Conservation (phyloP, 2,888 invertebrate genomes). For the Xestia sexstrigata region DNA sequence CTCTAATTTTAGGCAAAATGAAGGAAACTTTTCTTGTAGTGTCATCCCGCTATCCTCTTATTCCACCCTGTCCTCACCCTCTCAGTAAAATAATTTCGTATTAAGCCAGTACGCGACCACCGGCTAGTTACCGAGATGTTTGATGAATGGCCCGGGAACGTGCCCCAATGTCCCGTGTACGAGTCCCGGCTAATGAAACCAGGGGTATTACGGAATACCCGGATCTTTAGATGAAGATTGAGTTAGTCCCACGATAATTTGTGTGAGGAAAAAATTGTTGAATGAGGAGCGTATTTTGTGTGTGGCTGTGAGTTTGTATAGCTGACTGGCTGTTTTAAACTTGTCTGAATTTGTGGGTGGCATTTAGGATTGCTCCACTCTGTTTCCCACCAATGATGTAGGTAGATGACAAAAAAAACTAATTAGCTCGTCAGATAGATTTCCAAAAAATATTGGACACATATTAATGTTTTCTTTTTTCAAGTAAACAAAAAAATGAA, state of each 20-base stretch:
- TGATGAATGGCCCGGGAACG: conserved; percentile 54
- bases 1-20: background rate
- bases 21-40: too few species aligned
- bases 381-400: too few species aligned
- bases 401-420: too few species aligned
- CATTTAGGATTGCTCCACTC: background rate
- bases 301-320: background rate
- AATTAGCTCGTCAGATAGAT: too few species aligned
- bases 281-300: background rate
- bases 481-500: too few species aligned
- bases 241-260: conserved; percentile 45
- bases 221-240: conserved; percentile 47
- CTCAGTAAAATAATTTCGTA: conserved; percentile 50
- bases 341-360: background rate
- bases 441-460: too few species aligned
- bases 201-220: conserved; percentile 39
- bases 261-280: background rate
- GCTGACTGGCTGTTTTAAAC: background rate
- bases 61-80: background rate
- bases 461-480: too few species aligned
- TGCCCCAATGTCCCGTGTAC: conserved; percentile 37
- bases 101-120: conserved; percentile 25
- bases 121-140: conserved; percentile 51
- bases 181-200: conserved; percentile 54
- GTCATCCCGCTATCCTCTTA: background rate